These are phyloP conservation scores for Furnarius figulus DNA, from an alignment of 2,113 vertebrate genomes.

Conservation along the genomic window DNA sequence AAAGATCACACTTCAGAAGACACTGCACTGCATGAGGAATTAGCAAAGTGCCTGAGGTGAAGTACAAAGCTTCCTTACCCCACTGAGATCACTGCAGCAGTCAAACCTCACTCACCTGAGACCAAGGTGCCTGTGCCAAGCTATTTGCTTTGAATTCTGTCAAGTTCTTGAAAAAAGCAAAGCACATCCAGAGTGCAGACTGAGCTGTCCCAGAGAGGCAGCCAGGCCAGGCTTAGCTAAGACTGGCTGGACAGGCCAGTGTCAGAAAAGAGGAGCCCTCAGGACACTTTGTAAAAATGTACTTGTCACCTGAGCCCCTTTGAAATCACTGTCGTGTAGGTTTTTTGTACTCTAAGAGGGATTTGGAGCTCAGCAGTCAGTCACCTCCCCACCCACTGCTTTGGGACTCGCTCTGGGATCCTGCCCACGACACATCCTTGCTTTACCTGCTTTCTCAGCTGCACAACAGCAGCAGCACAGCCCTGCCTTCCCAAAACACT, in stretches of 20 bases:
- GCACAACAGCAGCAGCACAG: neutral
- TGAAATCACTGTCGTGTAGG: neutral
- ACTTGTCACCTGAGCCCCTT: neutral
- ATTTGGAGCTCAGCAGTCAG: neutral
- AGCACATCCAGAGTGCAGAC: neutral
- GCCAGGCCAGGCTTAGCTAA: neutral
- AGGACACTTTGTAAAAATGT: neutral
- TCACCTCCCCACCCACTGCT: neutral
- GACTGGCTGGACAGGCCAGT: neutral
- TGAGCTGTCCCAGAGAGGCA: fast-evolving
- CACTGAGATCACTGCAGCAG: neutral
- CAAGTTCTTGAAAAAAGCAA: neutral
- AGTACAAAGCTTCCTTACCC: neutral
- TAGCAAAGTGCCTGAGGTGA: neutral
- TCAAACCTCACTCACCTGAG: neutral
- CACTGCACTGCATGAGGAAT: neutral
- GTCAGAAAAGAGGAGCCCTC: neutral
- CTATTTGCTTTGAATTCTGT: neutral
- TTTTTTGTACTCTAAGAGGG: too few species aligned
- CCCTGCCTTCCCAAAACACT: neutral
- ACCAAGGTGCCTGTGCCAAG: neutral
- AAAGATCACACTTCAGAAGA: neutral
- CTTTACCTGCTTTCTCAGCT: neutral
- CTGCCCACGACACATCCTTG: neutral
- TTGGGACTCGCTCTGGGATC: neutral